Percentiles rank a stretch among this genome's conserved stretches.
Conservation (phyloP, 2,888 invertebrate genomes). For the Calliphora vomitoria region DNA sequence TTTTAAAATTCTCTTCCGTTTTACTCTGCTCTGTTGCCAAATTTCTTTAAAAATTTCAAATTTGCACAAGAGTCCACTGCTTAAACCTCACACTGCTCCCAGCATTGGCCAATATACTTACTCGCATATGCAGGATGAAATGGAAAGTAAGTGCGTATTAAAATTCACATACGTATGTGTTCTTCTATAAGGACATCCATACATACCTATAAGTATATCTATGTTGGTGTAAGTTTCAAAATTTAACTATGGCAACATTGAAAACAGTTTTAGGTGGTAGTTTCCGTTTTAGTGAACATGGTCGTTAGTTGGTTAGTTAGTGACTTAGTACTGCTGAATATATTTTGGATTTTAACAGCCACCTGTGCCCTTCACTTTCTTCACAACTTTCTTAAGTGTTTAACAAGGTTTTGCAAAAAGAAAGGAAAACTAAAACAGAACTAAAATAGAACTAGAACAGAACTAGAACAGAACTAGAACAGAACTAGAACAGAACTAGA, state of each 20-base stretch:
- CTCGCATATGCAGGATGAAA: slow-evolving; percentile 21
- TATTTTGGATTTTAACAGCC: neutral
- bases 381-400: neutral
- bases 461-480: neutral
- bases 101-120: neutral
- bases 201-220: neutral
- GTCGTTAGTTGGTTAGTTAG: slow-evolving; percentile 21
- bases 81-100: neutral
- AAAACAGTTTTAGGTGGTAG: slow-evolving; percentile 36
- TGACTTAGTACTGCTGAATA: neutral
- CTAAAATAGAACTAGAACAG: neutral
- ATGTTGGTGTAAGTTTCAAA: neutral
- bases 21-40: slow-evolving; percentile 67
- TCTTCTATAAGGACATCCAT: neutral
- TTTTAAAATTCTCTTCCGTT: slow-evolving; percentile 68
- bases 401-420: neutral
- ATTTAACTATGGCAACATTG: slow-evolving; percentile 58
- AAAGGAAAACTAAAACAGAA: too few relatives aligned
- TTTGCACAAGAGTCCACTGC: slow-evolving; percentile 44
- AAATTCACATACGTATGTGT: neutral
- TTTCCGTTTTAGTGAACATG: slow-evolving; percentile 33
- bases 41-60: slow-evolving; percentile 66
- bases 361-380: neutral
- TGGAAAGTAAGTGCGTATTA: slow-evolving; percentile 12
- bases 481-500: neutral